Evolutionary conservation across 2,888 invertebrate genomes (phyloP).

Genomic region (Leuctra nigra): DNA sequence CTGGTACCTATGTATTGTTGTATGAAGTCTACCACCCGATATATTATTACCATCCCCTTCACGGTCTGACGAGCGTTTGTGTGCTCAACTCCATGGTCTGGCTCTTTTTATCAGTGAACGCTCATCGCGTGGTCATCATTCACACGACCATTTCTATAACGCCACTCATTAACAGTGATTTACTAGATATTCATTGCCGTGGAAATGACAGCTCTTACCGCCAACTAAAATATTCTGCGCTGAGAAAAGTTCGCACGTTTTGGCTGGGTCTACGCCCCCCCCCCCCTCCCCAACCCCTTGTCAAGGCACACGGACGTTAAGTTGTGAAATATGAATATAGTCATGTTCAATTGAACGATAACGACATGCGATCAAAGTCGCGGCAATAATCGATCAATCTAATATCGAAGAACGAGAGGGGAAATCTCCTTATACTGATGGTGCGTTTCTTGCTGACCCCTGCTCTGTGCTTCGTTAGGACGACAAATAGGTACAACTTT

Average conservation of each 20-base stretch:
- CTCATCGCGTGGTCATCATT: slow-evolving; percentile 11
- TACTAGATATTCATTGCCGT: slow-evolving; percentile 1
- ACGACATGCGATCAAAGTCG: slow-evolving; percentile 4
- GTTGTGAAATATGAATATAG: slow-evolving; percentile 1
- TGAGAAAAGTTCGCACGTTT: no score
- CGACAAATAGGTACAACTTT: no score
- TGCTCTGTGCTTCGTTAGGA: no score
- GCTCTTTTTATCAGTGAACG: not conserved
- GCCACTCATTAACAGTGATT: slow-evolving; percentile 7
- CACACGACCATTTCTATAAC: slow-evolving; percentile 1
- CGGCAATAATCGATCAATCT: slow-evolving; percentile 4
- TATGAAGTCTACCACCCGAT: no score
- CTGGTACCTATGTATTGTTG: not conserved
- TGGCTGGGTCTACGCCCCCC: not conserved
- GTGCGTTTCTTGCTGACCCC: slow-evolving; percentile 7
- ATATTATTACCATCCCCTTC: not conserved
- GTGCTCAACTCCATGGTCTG: no score
- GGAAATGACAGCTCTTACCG: not conserved
- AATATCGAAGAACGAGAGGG: slow-evolving; percentile 12
- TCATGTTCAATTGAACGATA: slow-evolving; percentile 1
- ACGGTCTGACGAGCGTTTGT: not conserved
- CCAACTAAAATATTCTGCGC: no score
- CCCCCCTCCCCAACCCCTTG: not conserved
- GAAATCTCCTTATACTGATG: slow-evolving; percentile 11
- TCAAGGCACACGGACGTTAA: not conserved